These are phyloP conservation scores for Antitype chi DNA, from an alignment of 2,888 invertebrate genomes.

Conservation along the genomic window DNA sequence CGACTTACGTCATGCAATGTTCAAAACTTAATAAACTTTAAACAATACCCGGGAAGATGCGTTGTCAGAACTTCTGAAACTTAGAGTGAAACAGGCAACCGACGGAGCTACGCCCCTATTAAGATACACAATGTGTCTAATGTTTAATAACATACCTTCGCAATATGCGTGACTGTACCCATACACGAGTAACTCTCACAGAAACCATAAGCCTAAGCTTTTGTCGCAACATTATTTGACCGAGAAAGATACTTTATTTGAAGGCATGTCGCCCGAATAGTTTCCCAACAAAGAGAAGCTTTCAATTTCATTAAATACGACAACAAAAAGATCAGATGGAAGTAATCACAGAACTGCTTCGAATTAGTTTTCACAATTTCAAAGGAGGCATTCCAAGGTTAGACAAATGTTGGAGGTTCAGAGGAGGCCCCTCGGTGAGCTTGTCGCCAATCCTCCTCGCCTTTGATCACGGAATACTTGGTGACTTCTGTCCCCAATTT, in stretches of 20 bases:
- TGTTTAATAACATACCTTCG: constrained; percentile 78
- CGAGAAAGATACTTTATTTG: constrained; percentile 66
- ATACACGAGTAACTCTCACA: constrained; percentile 41
- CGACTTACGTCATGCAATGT: constrained; percentile 86
- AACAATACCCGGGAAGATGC: constrained; percentile 87
- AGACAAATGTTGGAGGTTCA: constrained; percentile 80
- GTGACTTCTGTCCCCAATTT: constrained; percentile 79
- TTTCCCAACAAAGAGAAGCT: constrained; percentile 74
- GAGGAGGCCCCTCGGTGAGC: constrained; percentile 70
- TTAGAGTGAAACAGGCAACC: constrained; percentile 83
- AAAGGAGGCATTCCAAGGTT: constrained; percentile 86
- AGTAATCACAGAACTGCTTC: constrained; percentile 80
- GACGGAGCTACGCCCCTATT: constrained; percentile 82
- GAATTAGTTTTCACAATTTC: constrained; percentile 86
- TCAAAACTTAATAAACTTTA: constrained; percentile 89
- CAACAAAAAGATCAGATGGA: constrained; percentile 79
- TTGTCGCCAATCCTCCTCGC: constrained; percentile 73
- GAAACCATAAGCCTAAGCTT: constrained; percentile 60
- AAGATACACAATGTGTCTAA: constrained; percentile 84
- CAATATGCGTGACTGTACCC: constrained; percentile 54
- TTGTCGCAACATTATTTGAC: constrained; percentile 67
- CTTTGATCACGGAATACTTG: constrained; percentile 84
- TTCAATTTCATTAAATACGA: constrained; percentile 83
- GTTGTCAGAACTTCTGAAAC: constrained; percentile 87
- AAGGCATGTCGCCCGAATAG: constrained; percentile 76